Conservation (phyloP, 2,113 vertebrate species). For the Semnornis frantzii region DNA sequence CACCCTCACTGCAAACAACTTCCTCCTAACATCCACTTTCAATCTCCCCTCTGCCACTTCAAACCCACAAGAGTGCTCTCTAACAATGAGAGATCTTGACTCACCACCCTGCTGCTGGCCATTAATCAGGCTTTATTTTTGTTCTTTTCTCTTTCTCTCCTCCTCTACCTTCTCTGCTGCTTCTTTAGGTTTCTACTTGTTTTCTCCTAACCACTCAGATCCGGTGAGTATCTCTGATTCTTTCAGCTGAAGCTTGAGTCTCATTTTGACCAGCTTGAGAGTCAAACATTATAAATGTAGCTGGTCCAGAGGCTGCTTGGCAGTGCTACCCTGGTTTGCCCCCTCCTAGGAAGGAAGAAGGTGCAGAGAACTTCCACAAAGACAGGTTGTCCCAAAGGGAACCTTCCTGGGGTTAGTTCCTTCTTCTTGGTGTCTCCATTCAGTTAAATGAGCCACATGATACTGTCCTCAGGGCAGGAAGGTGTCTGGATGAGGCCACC, state of each 20-base stretch:
- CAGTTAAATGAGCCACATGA: not conserved
- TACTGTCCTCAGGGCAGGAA: not conserved
- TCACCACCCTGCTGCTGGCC: not conserved
- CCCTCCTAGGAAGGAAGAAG: not conserved
- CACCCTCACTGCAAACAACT: too few species aligned
- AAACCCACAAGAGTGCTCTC: too few species aligned
- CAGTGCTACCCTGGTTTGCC: not conserved
- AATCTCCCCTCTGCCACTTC: too few species aligned
- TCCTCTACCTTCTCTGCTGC: not conserved
- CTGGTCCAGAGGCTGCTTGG: not conserved
- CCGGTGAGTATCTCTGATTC: conserved; percentile 80
- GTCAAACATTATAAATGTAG: rapidly evolving
- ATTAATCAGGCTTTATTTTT: not conserved
- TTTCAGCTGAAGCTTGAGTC: not conserved
- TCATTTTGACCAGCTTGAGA: not conserved
- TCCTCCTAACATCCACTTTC: too few species aligned
- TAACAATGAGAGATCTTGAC: too few species aligned
- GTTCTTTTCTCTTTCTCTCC: not conserved
- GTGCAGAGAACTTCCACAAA: not conserved
- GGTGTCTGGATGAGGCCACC: not conserved
- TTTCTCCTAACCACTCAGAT: conserved; percentile 90
- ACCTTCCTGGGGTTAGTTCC: not conserved
- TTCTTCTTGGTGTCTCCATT: not conserved
- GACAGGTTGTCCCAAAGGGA: not conserved
- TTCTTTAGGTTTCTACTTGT: conserved; percentile 92